Evolutionary conservation across 2,113 vertebrate genomes (phyloP).

Genomic region (Lophotis ruficrista): DNA sequence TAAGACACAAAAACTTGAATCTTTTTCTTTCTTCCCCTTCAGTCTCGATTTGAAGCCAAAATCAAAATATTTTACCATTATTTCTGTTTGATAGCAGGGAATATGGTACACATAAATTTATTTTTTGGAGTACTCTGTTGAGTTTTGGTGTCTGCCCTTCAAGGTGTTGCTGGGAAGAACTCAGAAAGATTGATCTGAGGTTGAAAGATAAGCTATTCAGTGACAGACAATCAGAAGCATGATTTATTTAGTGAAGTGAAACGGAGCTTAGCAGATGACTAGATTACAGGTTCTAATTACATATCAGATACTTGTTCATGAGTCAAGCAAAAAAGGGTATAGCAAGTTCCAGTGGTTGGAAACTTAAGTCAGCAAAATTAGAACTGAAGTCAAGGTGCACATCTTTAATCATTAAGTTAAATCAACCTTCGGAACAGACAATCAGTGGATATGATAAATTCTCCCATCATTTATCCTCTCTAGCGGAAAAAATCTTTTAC

Average conservation of each 20-base stretch:
- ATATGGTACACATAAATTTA: too few relatives aligned
- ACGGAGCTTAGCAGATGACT: neutral
- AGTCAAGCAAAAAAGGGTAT: neutral
- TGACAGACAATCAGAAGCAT: neutral
- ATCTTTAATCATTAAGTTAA: constrained; percentile 7
- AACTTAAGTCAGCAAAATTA: neutral
- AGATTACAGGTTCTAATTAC: constrained; percentile 26
- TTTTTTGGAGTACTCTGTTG: neutral
- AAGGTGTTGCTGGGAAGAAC: neutral
- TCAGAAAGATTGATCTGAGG: neutral
- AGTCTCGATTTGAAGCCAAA: neutral
- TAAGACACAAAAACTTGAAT: neutral
- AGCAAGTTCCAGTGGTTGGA: neutral
- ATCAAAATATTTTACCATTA: neutral
- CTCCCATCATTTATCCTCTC: neutral
- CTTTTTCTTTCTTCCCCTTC: neutral
- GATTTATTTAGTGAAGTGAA: neutral
- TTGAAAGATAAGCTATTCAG: neutral
- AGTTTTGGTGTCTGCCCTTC: neutral
- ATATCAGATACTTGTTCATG: neutral
- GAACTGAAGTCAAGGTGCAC: neutral
- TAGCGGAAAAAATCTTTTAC: neutral
- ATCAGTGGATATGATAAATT: neutral
- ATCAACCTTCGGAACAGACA: neutral
- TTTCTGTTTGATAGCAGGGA: neutral